phyloP scores from a whole-genome alignment of 2,113 vertebrate genomes.

The Odocoileus hemionus region DNA sequence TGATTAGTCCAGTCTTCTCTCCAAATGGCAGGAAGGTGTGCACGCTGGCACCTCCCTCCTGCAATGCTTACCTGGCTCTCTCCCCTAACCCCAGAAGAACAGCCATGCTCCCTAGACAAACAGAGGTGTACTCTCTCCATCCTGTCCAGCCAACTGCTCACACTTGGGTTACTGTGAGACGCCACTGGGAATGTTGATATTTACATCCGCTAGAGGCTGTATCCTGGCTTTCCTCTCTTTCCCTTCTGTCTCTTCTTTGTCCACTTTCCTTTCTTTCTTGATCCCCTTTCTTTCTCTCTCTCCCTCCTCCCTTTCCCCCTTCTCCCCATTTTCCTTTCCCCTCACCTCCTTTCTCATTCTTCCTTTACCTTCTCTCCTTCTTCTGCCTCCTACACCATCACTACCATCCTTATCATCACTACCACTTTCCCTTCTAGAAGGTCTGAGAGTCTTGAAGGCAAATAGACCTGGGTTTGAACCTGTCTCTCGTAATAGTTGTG shows the following conservation, averaged over 20 bases:
- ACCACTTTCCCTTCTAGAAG: not conserved
- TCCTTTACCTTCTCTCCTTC: not conserved
- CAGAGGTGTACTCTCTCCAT: not conserved
- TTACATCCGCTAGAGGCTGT: not conserved
- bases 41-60: not conserved
- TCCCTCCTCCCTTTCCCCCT: not conserved
- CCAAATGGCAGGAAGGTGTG: not conserved
- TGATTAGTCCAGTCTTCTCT: not conserved
- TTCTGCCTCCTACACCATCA: not conserved
- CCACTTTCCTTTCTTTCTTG: not conserved
- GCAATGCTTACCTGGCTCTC: not conserved
- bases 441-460: not conserved
- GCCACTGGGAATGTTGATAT: not conserved
- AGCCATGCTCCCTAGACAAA: not conserved
- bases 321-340: not conserved
- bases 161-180: not conserved
- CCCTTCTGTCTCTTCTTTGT: not conserved
- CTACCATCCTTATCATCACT: not conserved
- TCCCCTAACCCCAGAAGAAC: not conserved
- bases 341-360: not conserved
- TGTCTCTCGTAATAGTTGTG: not conserved
- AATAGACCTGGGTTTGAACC: not conserved
- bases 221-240: not conserved
- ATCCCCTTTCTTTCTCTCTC: not conserved
- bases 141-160: no score